Percentiles rank a stretch among this genome's conserved stretches.
Conservation (phyloP, 2,797 vertebrate genomes). For the Odontamblyopus lacepedii region DNA sequence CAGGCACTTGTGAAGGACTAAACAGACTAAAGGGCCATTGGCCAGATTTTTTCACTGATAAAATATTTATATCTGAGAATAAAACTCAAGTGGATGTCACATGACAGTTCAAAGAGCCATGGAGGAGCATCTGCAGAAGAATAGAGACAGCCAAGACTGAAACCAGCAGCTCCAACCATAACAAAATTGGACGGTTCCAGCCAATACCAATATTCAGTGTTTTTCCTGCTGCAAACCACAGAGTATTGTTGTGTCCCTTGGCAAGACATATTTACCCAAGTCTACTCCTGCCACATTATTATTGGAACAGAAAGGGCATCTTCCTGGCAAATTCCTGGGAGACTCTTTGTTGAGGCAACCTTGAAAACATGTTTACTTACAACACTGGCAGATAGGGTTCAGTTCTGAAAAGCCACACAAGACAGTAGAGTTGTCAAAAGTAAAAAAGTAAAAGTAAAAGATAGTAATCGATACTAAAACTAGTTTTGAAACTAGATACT, state of each 20-base stretch:
- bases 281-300: background rate
- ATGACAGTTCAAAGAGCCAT: background rate
- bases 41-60: constrained; percentile 1
- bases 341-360: no score
- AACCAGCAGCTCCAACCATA: no score
- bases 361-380: no score
- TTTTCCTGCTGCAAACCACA: background rate
- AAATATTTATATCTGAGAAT: constrained; percentile 2
- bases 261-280: background rate
- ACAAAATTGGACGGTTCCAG: no score
- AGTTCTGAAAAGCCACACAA: no score
- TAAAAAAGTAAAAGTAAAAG: no score
- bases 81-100: constrained; percentile 2
- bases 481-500: no score
- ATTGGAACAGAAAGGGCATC: background rate
- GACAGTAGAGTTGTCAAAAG: no score
- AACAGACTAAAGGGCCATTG: background rate
- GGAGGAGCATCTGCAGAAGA: background rate
- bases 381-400: background rate
- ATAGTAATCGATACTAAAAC: no score
- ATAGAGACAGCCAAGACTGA: background rate
- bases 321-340: no score
- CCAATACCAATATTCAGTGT: no score
- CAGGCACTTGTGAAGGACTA: background rate
- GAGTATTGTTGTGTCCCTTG: background rate